Base-by-base conservation (phyloP, 2,797 vertebrate species). In the Spinus olivaceus region DNA sequence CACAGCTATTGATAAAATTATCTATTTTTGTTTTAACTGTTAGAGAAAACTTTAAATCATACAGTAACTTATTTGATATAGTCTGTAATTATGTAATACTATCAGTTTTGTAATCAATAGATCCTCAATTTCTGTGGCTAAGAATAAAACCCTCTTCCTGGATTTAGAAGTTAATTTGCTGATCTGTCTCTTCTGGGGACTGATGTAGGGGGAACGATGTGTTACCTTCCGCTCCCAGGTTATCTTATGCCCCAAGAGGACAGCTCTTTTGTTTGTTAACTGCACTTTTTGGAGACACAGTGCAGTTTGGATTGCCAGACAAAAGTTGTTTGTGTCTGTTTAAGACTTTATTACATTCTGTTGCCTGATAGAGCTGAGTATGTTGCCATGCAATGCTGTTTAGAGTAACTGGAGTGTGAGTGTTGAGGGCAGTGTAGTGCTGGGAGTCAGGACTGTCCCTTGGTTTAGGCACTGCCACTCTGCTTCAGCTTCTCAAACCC, bases 311-410 rank as follows among this genome's bases (percentile, higher is more conserved):
- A 50, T 64, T 27, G 35, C 37, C 12, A 50, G n/a, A 22, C 24
- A 44, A 49, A 54, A n/a, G 22, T 74, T 70, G 27, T 70, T 47
- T 77, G 17, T n/a, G 13, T 51, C 81, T 66, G 13, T 65, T 69
- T 50, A 80, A 0, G 14, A 27, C 13, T n/a, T 24, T 14, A 16
- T 27, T 14, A 10, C 0, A 0, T 69, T 80, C 35, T 82, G 1
- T n/a, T 87, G 66, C 41, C 57, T 47, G 44, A 13, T 2, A 23
- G 44, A 32, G n/a, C 77, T 23, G 15, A 54, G 16, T 16, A 2
- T 33, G 49, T 63, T 64, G 6, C 37, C 6, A 4, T 2, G 59
- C 42, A 53, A 57, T 11, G 35, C 9, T 3, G 3, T 28, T 49
- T 0, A 1, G 15, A 65, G 8, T 49, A 46, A 53, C 20, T 41